Percentiles rank a stretch among this genome's conserved stretches.
Evolutionary conservation across 2,888 invertebrate genomes (phyloP).

Genomic region (Magallana nippona): DNA sequence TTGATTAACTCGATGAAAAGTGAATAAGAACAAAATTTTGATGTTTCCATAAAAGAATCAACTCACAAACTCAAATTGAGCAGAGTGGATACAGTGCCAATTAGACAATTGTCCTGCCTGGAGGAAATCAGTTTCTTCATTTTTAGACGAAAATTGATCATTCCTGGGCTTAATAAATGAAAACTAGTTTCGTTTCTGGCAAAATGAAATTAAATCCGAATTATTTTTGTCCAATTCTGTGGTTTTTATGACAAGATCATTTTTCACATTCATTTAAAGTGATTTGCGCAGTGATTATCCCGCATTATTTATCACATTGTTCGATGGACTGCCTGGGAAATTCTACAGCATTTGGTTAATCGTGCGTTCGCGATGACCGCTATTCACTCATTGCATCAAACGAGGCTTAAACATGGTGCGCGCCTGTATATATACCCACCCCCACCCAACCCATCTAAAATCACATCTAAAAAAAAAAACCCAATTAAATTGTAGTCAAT

Average conservation of each 20-base stretch:
- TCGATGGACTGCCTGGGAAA: background rate
- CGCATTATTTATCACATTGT: constrained; percentile 22
- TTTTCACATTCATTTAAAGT: constrained; percentile 46
- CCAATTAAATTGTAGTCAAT: background rate
- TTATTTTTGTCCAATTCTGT: constrained; percentile 37
- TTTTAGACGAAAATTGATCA: constrained; percentile 21
- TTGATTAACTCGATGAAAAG: constrained; percentile 24
- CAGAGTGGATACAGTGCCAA: constrained; percentile 17
- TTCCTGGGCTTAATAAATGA: constrained; percentile 15
- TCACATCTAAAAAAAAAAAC: too few species aligned
- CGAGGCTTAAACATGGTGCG: too few species aligned
- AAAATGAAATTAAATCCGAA: constrained; percentile 40
- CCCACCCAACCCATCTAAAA: too few species aligned
- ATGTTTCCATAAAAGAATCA: constrained; percentile 26
- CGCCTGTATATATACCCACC: too few species aligned
- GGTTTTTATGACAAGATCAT: constrained; percentile 34
- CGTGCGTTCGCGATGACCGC: background rate
- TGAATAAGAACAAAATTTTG: constrained; percentile 24
- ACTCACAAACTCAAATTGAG: background rate
- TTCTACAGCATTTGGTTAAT: background rate
- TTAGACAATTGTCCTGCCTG: constrained; percentile 9
- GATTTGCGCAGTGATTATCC: constrained; percentile 35
- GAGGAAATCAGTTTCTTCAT: constrained; percentile 29
- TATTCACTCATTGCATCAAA: background rate
- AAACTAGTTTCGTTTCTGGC: constrained; percentile 20